phyloP scores from a whole-genome alignment of 2,113 vertebrate genomes.

The Himantopus leucocephalus region DNA sequence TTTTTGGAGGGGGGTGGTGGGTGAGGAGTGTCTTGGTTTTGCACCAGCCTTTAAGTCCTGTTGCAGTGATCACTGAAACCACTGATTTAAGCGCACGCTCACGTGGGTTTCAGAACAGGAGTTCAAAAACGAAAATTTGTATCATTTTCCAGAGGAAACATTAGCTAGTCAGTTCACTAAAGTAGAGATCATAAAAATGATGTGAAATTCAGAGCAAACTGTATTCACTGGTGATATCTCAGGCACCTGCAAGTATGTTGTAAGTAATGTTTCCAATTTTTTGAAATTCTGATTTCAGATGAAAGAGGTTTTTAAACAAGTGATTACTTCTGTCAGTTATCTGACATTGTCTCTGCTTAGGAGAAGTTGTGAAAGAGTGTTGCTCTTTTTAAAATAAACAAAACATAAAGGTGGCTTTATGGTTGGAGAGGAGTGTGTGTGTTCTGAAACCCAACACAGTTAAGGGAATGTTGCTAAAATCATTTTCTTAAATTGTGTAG shows the following conservation, averaged over 20 bases:
- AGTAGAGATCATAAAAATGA: neutral
- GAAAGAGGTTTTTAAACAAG: neutral
- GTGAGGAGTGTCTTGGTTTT: neutral
- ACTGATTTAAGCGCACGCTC: neutral
- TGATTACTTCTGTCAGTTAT: neutral
- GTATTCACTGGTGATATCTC: neutral
- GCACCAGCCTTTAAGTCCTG: neutral
- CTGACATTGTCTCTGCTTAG: neutral
- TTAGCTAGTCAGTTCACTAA: neutral
- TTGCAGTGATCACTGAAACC: neutral
- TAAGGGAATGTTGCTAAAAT: neutral
- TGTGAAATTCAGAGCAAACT: neutral
- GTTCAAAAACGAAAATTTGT: neutral
- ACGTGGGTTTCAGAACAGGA: neutral
- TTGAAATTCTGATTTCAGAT: neutral
- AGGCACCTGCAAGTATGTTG: neutral
- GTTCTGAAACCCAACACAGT: neutral
- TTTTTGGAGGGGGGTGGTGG: neutral
- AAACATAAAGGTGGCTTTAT: neutral
- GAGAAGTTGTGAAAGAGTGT: neutral
- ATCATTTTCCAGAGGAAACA: neutral
- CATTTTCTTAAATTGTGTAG: neutral
- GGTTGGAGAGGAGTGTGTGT: neutral
- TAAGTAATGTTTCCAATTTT: neutral
- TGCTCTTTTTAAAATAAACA: neutral